phyloP scores from a whole-genome alignment of 1,140 invertebrate species.

The Drepana arcuata region DNA sequence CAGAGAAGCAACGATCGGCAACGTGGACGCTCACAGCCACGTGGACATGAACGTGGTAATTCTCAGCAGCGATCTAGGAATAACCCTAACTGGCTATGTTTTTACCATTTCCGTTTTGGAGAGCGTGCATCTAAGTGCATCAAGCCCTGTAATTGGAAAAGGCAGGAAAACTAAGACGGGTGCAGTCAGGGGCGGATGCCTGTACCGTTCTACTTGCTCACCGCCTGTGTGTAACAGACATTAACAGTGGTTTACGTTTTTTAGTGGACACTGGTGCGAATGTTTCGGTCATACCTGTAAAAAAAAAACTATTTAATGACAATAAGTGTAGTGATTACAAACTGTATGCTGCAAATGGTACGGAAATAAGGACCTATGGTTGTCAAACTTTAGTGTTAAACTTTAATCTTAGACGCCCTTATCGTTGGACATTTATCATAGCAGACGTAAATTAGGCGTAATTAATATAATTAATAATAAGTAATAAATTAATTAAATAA shows the following conservation, averaged over 20 bases:
- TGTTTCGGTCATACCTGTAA: neutral
- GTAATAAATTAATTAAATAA: too few relatives aligned
- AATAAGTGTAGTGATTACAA: conserved; percentile 8
- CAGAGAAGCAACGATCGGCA: neutral
- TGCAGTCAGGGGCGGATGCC: conserved; percentile 12
- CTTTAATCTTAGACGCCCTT: conserved; percentile 25
- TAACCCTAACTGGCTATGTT: conserved; percentile 2
- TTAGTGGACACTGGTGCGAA: conserved; percentile 3
- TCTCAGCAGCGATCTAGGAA: neutral
- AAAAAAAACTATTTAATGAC: neutral
- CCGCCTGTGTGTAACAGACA: conserved; percentile 13
- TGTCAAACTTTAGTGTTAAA: conserved; percentile 19
- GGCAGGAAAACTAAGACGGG: conserved; percentile 6
- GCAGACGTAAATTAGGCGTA: conserved; percentile 37
- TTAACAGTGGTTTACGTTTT: conserved; percentile 13
- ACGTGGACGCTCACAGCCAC: conserved; percentile 3
- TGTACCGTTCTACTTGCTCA: conserved; percentile 7
- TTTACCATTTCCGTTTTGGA: conserved; percentile 6
- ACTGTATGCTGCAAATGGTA: conserved; percentile 19
- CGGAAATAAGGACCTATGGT: conserved; percentile 39
- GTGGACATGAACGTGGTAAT: neutral
- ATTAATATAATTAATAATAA: too few relatives aligned
- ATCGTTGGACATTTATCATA: conserved; percentile 42
- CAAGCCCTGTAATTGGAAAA: conserved; percentile 4
- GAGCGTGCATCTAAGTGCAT: conserved; percentile 1